Conservation (phyloP, 2,888 invertebrate genomes). For the Platycnemis pennipes region DNA sequence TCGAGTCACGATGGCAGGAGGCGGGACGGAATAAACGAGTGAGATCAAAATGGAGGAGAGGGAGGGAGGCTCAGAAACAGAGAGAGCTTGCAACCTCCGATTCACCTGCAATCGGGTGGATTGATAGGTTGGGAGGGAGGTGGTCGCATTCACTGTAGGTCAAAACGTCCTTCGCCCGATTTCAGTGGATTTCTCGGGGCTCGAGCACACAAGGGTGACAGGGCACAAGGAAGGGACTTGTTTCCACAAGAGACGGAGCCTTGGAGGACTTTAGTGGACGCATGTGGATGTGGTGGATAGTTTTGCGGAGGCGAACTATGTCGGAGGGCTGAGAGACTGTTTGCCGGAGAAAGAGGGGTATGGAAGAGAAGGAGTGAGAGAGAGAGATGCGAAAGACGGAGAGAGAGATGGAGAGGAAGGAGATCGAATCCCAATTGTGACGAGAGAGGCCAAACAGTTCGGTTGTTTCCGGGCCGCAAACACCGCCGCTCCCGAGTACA, state of each 20-base stretch:
- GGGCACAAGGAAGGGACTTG: background rate
- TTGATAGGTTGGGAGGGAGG: background rate
- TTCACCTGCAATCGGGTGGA: background rate
- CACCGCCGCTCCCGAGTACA: background rate
- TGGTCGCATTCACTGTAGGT: background rate
- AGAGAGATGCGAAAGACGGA: background rate
- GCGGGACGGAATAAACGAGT: too few relatives aligned
- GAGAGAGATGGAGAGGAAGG: background rate
- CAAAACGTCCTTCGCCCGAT: background rate
- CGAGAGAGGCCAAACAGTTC: background rate
- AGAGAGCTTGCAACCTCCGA: background rate
- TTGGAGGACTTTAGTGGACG: background rate
- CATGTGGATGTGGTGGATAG: background rate
- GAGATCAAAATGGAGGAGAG: background rate
- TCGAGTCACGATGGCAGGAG: background rate
- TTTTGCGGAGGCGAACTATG: background rate
- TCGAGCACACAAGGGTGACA: slow-evolving; percentile 8
- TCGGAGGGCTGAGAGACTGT: background rate
- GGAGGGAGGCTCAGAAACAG: background rate
- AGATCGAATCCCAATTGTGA: slow-evolving; percentile 2
- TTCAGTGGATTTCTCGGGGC: background rate
- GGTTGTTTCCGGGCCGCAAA: background rate
- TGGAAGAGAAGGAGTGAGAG: background rate
- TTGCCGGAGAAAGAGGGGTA: background rate
- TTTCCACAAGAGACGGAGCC: background rate